Conservation (phyloP, 2,888 invertebrate genomes). For the Meiosimyza platycephala region DNA sequence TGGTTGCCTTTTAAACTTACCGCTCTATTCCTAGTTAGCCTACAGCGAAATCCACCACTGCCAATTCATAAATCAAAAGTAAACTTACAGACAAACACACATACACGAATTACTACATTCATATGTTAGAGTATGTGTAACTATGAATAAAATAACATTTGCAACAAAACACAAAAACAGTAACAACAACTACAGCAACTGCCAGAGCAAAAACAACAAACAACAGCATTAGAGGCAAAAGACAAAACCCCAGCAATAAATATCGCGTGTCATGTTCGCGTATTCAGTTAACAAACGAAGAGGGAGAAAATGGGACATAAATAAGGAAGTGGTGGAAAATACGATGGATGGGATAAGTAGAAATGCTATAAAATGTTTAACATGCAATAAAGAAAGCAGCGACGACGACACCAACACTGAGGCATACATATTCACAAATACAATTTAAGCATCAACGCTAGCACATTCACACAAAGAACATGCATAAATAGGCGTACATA, state of each 20-base stretch:
- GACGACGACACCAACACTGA: constrained; percentile 5
- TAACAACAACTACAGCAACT: constrained; percentile 3
- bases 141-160: constrained; percentile 21
- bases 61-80: too few species aligned
- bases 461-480: too few species aligned
- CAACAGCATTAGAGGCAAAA: not conserved
- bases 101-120: not conserved
- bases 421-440: too few species aligned
- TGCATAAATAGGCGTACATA: too few species aligned
- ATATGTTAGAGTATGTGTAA: not conserved
- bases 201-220: too few species aligned
- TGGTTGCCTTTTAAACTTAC: too few species aligned
- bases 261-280: constrained; percentile 33
- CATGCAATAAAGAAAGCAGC: constrained; percentile 29
- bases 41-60: not conserved
- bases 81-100: not conserved
- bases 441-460: not conserved
- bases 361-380: constrained; percentile 23
- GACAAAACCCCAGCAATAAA: constrained; percentile 24
- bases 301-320: not conserved
- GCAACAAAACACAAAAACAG: constrained; percentile 1
- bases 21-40: too few species aligned
- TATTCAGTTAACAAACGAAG: constrained; percentile 12
- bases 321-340: too few species aligned
- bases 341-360: too few species aligned